Evolutionary conservation across 2,113 vertebrate genomes (phyloP), one percentile per base, ranked within the genome.

Genomic region (Orientallactaga bullata): DNA sequence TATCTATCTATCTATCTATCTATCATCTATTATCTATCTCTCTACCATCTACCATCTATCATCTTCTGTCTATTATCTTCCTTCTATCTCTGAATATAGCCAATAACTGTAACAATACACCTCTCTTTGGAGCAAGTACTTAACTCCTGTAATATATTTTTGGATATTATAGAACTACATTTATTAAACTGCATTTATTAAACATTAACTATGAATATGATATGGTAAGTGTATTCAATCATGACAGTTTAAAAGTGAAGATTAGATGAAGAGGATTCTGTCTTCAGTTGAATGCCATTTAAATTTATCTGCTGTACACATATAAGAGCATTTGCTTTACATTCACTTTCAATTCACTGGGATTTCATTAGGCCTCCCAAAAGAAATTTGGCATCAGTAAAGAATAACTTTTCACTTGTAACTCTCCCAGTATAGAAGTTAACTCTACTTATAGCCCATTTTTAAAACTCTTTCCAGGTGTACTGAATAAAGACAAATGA

Each of bases 191-290:
- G n/a, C 85, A 76, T n/a, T 71, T 80, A 93, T 74, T 91, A 79
- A 61, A 91, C 7, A 72, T 88, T 16, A 77, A 23, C 15, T 68
- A 32, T 74, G 73, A 17, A 81, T 94, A 81, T 79, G 7, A 68
- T 74, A n/a, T 74, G 26, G 16, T 89, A 42, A 58, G 39, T 37
- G 68, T 77, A 83, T 78, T 87, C 37, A 8, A 35, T 58, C 37
- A 76, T 93, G 9, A 28, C 72, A 78, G 91, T 88, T 91, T 65
- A 66, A 91, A 89, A 93, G 2, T 87, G 71, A 91, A 93, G 81
- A 81, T 73, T 76, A 69, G 30, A 35, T 88, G 51, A 69, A 35
- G 39, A 77, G 32, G 23, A 74, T 61, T 93, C 91, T 88, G 1
- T 90, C 63, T 77, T 4, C 26, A 81, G 21, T 76, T 90, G 55